Evolutionary conservation across 2,113 vertebrate species (phyloP).

Genomic region (Nothobranchius furzeri): DNA sequence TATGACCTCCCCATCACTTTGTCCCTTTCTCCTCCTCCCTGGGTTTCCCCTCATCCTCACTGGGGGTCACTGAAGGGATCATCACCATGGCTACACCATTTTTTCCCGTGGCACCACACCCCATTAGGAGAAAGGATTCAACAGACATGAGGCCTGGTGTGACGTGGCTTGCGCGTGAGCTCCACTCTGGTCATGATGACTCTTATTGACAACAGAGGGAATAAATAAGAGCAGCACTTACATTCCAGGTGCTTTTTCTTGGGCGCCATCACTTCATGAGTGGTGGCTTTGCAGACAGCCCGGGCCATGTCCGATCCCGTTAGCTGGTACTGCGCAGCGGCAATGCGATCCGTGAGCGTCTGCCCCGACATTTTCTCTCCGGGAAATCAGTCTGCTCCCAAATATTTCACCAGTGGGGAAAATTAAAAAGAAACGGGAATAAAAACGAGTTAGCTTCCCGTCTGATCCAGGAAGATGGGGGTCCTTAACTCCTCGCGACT

Average conservation of each 20-base stretch:
- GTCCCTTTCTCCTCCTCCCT: not conserved
- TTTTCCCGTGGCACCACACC: conserved; percentile 44
- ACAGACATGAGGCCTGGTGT: not conserved
- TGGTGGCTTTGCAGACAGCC: conserved; percentile 97
- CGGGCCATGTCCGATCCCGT: conserved; percentile 95
- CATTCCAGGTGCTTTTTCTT: conserved; percentile 99
- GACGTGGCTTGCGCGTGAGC: not conserved
- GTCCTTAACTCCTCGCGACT: conserved; percentile 28
- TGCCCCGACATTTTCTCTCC: conserved; percentile 96
- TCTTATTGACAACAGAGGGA: not conserved
- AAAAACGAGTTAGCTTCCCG: conserved; percentile 39
- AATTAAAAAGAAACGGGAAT: not conserved
- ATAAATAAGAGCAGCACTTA: conserved; percentile 78
- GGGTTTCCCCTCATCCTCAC: conserved; percentile 28
- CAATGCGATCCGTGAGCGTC: conserved; percentile 97
- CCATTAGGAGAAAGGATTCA: conserved; percentile 27
- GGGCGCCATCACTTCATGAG: conserved; percentile 98
- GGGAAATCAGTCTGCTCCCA: conserved; percentile 56
- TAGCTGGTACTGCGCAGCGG: conserved; percentile 96
- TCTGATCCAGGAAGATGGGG: conserved; percentile 20
- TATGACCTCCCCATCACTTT: conserved; percentile 14
- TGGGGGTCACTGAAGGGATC: conserved; percentile 51
- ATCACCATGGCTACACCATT: conserved; percentile 42
- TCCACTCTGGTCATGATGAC: not conserved
- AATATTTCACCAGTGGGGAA: conserved; percentile 27